Evolutionary conservation across 2,113 vertebrate genomes (phyloP), one percentile per base, ranked within the genome.

Genomic region (Alexandromys fortis): DNA sequence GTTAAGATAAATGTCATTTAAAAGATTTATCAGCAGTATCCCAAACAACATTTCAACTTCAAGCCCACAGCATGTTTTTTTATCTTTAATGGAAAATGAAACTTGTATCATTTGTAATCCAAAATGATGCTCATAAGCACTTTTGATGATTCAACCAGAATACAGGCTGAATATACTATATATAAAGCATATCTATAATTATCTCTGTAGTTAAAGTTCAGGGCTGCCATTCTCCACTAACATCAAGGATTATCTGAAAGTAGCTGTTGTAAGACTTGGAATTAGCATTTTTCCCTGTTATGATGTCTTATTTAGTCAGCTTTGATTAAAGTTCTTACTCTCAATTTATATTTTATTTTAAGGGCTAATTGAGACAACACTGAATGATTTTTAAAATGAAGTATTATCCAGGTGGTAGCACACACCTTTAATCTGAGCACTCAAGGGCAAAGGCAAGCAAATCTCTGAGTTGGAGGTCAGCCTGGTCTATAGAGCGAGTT

Each of bases 41-140:
- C 73, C 65, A n/a, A 96, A 70, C 45, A 94, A 77, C 47, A 55
- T 12, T 76, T 58, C 42, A 90, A 79, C 38, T 76, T 83, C 58
- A 94, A n/a, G 47, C 17, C 49, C 63, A 87, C 13, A 11, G 83
- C 13, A 9, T 65, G 28, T 61, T 28, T 90, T 92, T 89, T 95
- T 87, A 52, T 78, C 73, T 89, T 68, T 89, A 81, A 68, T 89
- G 91, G 81, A 96, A 94, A 94, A 93, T 38, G 16, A 86, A 90
- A 87, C 76, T 89, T 13, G 0, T 70, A 55, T 91, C 11, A 42
- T 75, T 76, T 92, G 94, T 55, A 81, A 86, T 85, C 85, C 52
- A 33, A 52, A 75, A 38, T 87, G 58, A 75, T 63, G 12, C 78
- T 85, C 17, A 77, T 42, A 65, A 93, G 8, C 19, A 86, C 11